Base-by-base conservation (phyloP, 2,888 invertebrate genomes). In the Drosophila yooni region DNA sequence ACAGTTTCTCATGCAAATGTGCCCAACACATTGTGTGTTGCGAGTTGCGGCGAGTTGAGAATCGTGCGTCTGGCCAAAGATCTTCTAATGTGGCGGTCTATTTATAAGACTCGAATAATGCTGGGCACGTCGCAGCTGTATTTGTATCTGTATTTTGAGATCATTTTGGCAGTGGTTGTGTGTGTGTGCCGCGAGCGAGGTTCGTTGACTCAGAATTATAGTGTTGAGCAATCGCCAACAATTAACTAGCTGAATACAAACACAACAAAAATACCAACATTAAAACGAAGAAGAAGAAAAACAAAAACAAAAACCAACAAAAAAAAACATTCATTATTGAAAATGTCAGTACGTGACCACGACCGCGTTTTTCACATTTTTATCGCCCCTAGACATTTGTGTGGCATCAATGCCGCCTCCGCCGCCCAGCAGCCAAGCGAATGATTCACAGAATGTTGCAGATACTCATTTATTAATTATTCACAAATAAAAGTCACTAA, bases 281-380 rank as follows among this genome's bases (percentile, higher is more conserved):
- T 46, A 46, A 46, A 21, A 40, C 21, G 21, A 21, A 21, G 21
- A 46, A 8, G 25, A 25, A 46, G 0, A 43, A 5, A 13, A 13
- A 34, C 4, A 15, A 15, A 6, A 5, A 10, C 21, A 21, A 21
- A 21, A 21, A 21, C 21, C 21, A 54, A 59, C 46, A 57, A 69
- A 51, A 63, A 56, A 57, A 64, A 61, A 69, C 50, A 60, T 59
- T 56, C 52, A 80, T 66, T 64, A 80, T 65, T 56, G 90, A 89
- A 90, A 90, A 87, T 90, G 90, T 83, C 90, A 89, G 85, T 75
- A 76, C 72, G 74, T 87, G 87, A 90, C 87, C 90, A 87, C 87
- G 87, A 87, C 87, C 87, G 89, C 84, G 76, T 89, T 87, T 85
- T 71, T 77, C 67, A 68, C 68, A 82, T 83, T 88, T 73, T 83